A percentile compares a stretch with the other conserved stretches of the same genome.
These are phyloP conservation scores for Eurystomus gularis DNA, from an alignment of 2,113 vertebrate genomes.

Conservation along the genomic window DNA sequence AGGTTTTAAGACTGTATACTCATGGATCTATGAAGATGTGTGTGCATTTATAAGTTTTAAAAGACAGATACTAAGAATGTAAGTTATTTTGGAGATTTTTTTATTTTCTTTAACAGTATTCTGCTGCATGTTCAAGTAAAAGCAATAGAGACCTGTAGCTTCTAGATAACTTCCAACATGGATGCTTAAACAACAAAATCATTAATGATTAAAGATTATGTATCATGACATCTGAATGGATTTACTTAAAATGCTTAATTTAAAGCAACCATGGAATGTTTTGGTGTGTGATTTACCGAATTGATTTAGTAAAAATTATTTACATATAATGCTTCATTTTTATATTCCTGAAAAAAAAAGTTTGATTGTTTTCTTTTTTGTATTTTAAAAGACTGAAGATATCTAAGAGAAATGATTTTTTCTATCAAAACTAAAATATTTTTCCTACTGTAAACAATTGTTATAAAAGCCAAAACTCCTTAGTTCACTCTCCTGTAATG, in stretches of 20 bases:
- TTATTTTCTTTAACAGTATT: not conserved
- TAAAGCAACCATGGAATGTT: not conserved
- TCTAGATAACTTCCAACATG: not conserved
- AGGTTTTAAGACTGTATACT: not conserved
- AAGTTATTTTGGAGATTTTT: not conserved
- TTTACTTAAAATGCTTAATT: not conserved
- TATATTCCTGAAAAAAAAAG: not conserved
- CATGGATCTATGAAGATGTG: not conserved
- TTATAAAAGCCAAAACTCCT: not conserved
- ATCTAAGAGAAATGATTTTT: not conserved
- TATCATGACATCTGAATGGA: not conserved
- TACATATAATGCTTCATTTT: not conserved
- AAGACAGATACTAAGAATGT: not conserved
- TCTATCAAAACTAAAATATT: not conserved
- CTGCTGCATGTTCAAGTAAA: not conserved
- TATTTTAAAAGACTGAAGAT: not conserved
- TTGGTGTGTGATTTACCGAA: not conserved
- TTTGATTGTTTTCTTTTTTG: not conserved
- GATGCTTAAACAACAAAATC: not conserved
- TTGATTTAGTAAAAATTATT: not conserved
- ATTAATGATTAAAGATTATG: not conserved
- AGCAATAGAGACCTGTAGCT: not conserved
- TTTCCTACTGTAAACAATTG: not conserved
- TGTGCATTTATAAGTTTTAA: not conserved
- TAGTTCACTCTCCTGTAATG: not conserved